These are phyloP conservation scores for Eira barbara DNA, from an alignment of 2,113 vertebrate species.

Conservation along the genomic window DNA sequence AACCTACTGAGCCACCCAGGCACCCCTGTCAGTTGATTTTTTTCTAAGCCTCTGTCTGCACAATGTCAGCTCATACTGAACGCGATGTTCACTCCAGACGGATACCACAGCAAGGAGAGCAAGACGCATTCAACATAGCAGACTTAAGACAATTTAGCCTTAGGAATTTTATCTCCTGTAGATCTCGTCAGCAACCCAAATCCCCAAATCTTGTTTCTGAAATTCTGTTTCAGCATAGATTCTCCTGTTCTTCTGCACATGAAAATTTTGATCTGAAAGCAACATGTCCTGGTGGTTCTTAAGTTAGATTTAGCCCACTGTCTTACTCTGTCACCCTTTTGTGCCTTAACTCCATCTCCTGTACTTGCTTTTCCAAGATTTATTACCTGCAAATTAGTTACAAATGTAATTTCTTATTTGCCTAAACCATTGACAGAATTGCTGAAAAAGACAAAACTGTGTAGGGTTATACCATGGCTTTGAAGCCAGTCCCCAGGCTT, in stretches of 20 bases:
- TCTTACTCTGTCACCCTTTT: background rate
- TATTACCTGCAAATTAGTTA: background rate
- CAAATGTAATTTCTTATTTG: background rate
- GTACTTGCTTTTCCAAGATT: background rate
- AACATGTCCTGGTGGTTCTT: background rate
- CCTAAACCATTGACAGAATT: background rate
- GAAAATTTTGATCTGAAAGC: background rate
- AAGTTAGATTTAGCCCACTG: background rate
- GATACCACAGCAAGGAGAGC: background rate
- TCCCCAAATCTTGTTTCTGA: background rate
- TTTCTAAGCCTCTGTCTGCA: background rate
- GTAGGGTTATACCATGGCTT: background rate
- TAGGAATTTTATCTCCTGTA: background rate
- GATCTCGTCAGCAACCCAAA: background rate
- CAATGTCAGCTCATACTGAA: background rate
- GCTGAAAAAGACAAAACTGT: background rate
- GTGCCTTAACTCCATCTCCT: background rate
- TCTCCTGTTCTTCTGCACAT: background rate
- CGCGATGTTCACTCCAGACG: background rate
- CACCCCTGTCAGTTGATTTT: background rate
- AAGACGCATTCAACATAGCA: background rate
- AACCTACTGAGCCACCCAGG: too few species aligned
- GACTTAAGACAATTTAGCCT: background rate
- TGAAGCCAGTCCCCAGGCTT: background rate
- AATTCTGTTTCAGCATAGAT: background rate